phyloP scores from a whole-genome alignment of 2,797 vertebrate species.

The Lepidocolaptes lacrymiger region DNA sequence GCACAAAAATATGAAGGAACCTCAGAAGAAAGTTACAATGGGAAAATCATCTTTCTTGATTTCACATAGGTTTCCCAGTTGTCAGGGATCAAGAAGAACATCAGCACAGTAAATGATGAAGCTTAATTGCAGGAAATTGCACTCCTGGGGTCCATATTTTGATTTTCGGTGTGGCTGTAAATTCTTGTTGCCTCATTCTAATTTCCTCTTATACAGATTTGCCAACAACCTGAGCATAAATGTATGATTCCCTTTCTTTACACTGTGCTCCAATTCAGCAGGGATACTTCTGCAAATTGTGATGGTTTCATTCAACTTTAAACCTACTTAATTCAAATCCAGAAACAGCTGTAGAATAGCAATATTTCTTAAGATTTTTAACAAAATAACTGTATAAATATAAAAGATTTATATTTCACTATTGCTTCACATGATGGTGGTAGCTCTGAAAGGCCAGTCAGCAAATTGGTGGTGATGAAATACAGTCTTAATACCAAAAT shows the following conservation, averaged over 20 bases:
- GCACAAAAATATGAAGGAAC: neutral
- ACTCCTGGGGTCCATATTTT: neutral
- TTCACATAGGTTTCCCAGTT: neutral
- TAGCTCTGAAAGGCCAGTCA: neutral
- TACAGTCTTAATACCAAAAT: neutral
- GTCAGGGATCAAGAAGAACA: neutral
- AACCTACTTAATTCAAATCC: neutral
- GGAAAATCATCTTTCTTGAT: neutral
- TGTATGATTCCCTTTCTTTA: neutral
- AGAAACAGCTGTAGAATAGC: neutral
- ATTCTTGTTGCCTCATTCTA: neutral
- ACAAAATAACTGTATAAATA: neutral
- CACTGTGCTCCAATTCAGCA: neutral
- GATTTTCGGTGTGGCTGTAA: neutral
- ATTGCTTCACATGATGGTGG: rapidly evolving
- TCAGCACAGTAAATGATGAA: neutral
- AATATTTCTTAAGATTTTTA: neutral
- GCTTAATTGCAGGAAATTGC: neutral
- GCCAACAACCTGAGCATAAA: neutral
- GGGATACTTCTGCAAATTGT: neutral
- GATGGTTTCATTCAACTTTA: neutral
- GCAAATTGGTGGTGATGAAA: neutral
- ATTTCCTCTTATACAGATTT: neutral
- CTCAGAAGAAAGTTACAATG: neutral
- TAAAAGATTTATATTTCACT: neutral